phyloP scores from a whole-genome alignment of 2,888 invertebrate species.

The Bombylius major region DNA sequence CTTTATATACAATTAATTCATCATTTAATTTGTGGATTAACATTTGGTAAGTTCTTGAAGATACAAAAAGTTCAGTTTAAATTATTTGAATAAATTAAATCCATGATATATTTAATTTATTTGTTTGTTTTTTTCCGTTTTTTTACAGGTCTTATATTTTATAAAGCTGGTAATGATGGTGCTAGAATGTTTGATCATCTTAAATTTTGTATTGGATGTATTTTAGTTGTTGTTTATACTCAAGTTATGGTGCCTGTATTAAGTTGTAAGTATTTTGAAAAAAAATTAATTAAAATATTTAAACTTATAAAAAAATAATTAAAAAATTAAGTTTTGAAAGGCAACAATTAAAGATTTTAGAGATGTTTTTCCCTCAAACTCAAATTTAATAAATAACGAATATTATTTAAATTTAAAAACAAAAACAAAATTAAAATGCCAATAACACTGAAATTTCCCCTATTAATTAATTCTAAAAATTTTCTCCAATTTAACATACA shows the following conservation, averaged over 20 bases:
- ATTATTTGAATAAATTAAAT: neutral
- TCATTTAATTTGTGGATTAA: slow-evolving; percentile 46
- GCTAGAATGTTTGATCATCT: slow-evolving; percentile 54
- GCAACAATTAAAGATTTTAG: no score
- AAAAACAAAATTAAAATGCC: no score
- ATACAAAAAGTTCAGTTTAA: neutral
- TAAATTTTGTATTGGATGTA: slow-evolving; percentile 51
- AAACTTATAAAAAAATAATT: no score
- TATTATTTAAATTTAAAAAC: no score
- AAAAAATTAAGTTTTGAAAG: no score
- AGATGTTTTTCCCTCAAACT: no score
- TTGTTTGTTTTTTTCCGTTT: neutral
- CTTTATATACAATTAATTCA: slow-evolving; percentile 49
- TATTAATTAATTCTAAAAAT: no score
- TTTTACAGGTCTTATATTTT: slow-evolving; percentile 44
- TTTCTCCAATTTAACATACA: no score
- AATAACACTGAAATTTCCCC: no score
- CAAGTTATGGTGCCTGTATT: slow-evolving; percentile 57
- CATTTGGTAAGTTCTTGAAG: slow-evolving; percentile 27
- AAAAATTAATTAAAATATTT: no score
- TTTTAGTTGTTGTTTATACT: slow-evolving; percentile 54
- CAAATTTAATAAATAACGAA: no score
- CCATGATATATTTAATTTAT: neutral
- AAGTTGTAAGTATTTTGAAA: slow-evolving; percentile 46
- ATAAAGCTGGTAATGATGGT: slow-evolving; percentile 50